These are phyloP conservation scores for Forbesichthys agassizii DNA, from an alignment of 2,113 vertebrate species.

Conservation along the genomic window DNA sequence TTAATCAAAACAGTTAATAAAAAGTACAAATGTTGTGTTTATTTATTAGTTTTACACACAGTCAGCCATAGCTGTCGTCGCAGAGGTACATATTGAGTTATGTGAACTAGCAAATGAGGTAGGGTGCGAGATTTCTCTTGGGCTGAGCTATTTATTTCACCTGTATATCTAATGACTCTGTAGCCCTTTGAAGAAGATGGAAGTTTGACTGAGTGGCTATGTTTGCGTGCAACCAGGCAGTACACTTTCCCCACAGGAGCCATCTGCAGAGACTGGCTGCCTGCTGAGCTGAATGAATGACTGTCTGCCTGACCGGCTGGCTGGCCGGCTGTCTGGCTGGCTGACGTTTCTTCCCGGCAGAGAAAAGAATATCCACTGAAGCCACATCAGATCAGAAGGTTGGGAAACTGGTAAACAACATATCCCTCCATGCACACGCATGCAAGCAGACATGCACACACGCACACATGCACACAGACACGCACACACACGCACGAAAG, in stretches of 20 bases:
- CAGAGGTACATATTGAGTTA: constrained; percentile 38
- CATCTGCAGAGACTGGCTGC: constrained; percentile 30
- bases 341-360: neutral
- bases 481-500: neutral
- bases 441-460: neutral
- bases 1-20: too few species aligned
- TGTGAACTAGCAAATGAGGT: constrained; percentile 60
- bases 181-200: constrained; percentile 71
- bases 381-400: constrained; percentile 30
- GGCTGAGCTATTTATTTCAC: constrained; percentile 68
- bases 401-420: constrained; percentile 42
- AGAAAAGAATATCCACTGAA: constrained; percentile 38
- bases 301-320: constrained; percentile 33
- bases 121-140: constrained; percentile 55
- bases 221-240: constrained; percentile 50
- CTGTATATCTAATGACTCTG: constrained; percentile 67
- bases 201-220: constrained; percentile 67
- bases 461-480: constrained; percentile 5
- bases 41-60: constrained; percentile 1
- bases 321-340: constrained; percentile 28
- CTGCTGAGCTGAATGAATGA: constrained; percentile 18
- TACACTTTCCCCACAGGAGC: constrained; percentile 53
- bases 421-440: neutral
- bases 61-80: constrained; percentile 8
- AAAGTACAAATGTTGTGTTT: too few species aligned